Conservation (phyloP, 2,888 invertebrate genomes). For the Linnaemya vulpina region DNA sequence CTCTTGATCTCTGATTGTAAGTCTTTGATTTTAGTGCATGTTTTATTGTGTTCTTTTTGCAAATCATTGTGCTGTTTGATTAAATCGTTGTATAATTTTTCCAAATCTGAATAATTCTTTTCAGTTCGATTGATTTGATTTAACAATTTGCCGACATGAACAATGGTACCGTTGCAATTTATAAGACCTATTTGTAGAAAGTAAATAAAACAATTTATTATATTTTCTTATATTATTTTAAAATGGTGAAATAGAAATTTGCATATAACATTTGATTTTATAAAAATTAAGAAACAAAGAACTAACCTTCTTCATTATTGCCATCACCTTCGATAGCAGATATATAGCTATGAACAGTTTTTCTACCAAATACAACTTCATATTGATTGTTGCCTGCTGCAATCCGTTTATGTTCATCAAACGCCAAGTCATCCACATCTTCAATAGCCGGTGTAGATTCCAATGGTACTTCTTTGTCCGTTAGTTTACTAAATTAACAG, state of each 20-base stretch:
- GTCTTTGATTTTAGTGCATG: slow-evolving; percentile 85
- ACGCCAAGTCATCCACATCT: slow-evolving; percentile 80
- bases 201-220: too few species aligned
- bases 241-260: too few species aligned
- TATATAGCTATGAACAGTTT: slow-evolving; percentile 65
- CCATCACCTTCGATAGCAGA: slow-evolving; percentile 55
- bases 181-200: slow-evolving; percentile 85
- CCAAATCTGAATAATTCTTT: slow-evolving; percentile 89
- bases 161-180: slow-evolving; percentile 89
- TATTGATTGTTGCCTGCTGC: slow-evolving; percentile 76
- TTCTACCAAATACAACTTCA: slow-evolving; percentile 48
- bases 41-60: slow-evolving; percentile 85
- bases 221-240: too few species aligned
- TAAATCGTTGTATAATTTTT: slow-evolving; percentile 86
- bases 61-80: slow-evolving; percentile 85
- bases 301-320: slow-evolving; percentile 65
- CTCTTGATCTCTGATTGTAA: slow-evolving; percentile 86
- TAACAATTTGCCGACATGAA: slow-evolving; percentile 92
- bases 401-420: slow-evolving; percentile 72
- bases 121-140: slow-evolving; percentile 90
- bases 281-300: too few species aligned
- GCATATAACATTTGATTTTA: too few species aligned
- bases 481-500: slow-evolving; percentile 84
- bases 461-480: slow-evolving; percentile 85
- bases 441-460: slow-evolving; percentile 79